Evolutionary conservation across 2,113 vertebrate genomes (phyloP).

Genomic region (Ptilonorhynchus violaceus): DNA sequence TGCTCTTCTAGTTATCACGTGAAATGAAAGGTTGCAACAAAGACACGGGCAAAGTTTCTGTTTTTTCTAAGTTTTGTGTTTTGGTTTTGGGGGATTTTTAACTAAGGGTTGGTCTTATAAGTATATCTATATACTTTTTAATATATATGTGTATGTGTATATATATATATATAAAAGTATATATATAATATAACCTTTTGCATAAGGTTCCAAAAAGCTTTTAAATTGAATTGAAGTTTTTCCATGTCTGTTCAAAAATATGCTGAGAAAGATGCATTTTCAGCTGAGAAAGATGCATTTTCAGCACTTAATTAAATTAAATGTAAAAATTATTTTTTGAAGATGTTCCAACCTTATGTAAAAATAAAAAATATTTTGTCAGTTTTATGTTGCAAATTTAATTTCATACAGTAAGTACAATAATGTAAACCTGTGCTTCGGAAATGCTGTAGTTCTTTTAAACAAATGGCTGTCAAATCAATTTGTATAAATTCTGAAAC

Average conservation of each 20-base stretch:
- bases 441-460: neutral
- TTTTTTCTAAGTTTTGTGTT: neutral
- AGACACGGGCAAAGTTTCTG: neutral
- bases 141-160: no score
- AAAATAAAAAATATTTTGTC: neutral
- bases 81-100: neutral
- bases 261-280: neutral
- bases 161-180: no score
- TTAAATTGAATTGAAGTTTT: neutral
- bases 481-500: neutral
- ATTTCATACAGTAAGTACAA: neutral
- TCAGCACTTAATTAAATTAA: neutral
- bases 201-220: neutral
- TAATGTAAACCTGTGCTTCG: neutral
- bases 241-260: neutral
- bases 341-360: neutral
- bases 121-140: no score
- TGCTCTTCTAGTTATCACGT: neutral
- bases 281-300: neutral
- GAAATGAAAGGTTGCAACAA: neutral
- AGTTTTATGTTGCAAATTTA: neutral
- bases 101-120: neutral
- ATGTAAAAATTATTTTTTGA: neutral
- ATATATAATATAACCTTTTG: neutral
- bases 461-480: neutral